Base-by-base conservation (phyloP, 2,113 vertebrate genomes). In the Acanthisitta chloris region DNA sequence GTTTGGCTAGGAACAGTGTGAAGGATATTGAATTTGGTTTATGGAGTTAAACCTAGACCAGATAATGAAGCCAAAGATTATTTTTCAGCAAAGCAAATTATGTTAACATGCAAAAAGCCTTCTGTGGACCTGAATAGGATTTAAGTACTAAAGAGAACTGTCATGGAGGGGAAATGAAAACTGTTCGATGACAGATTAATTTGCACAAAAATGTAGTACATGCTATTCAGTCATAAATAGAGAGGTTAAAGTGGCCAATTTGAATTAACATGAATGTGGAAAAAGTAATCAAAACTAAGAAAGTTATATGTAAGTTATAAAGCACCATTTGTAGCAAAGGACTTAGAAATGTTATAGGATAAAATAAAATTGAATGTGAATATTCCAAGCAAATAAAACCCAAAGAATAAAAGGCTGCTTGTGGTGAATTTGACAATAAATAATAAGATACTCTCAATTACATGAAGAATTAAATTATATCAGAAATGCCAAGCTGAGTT, bases 61-160 rank as follows among this genome's bases (percentile, higher is more conserved):
- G 46, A 79, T 77, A 72, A 88, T 54, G 58, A 95, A 96, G 59
- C 14, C 11, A 95, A 96, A 97, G 48, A 23, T 67, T 94, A 29
- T 92, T 97, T 97, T 82, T 94, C 92, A 86, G 78, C 72, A 83
- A 89, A 95, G 80, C 69, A 97, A 97, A 95, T 95, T 86, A 70
- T 62, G 59, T 70, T 54, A 74, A 92, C 71, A 83, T 95, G 84
- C 64, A 90, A 92, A 90, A 87, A 93, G 70, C 61, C 71, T 86
- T 87, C 76, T 51, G 23, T 80, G 83, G 81, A 76, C 57, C 67
- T 90, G 80, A 86, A 90, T 95, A 49, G 58, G 24, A 52, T 93
- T 96, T 90, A 84, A 86, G 76, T 73, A 88, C 81, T 81, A 67
- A 87, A 88, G 19, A 90, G 69, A 94, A 69, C 82, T 95, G 88